phyloP scores from a whole-genome alignment of 2,797 vertebrate species.

The Squalus acanthias region DNA sequence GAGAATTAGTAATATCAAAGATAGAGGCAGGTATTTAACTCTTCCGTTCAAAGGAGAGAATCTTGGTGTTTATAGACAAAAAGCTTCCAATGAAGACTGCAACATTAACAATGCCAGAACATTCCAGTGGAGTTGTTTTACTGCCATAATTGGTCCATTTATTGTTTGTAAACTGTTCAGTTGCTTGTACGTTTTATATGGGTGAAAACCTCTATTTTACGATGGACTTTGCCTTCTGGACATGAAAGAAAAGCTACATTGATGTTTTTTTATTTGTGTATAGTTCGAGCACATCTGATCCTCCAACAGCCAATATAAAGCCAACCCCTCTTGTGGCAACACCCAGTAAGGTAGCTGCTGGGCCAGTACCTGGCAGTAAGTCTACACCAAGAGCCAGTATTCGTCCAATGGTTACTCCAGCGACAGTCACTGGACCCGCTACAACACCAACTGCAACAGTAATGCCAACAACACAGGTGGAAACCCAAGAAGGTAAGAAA shows the following conservation, averaged over 20 bases:
- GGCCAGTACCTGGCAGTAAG: conserved; percentile 86
- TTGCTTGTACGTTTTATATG: background rate
- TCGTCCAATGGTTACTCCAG: conserved; percentile 94
- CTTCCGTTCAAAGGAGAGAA: background rate
- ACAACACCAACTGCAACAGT: conserved; percentile 95
- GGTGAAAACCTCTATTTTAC: background rate
- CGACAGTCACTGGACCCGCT: conserved; percentile 77
- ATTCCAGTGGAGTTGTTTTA: background rate
- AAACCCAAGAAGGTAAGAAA: conserved; percentile 81
- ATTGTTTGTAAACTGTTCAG: background rate
- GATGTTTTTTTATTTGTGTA: conserved; percentile 38
- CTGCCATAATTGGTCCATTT: background rate
- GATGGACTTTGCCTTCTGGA: background rate
- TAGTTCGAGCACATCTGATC: conserved; percentile 86
- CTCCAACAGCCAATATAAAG: conserved; percentile 96
- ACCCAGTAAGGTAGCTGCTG: conserved; percentile 80
- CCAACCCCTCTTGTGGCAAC: conserved; percentile 89
- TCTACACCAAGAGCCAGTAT: conserved; percentile 96
- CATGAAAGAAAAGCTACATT: background rate
- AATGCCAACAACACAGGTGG: conserved; percentile 97
- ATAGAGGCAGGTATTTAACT: background rate
- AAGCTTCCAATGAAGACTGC: background rate
- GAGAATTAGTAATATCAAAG: background rate
- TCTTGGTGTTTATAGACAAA: background rate
- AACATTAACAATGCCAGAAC: background rate